These are phyloP conservation scores for Papilio demoleus DNA, from an alignment of 2,888 invertebrate species.

Conservation along the genomic window DNA sequence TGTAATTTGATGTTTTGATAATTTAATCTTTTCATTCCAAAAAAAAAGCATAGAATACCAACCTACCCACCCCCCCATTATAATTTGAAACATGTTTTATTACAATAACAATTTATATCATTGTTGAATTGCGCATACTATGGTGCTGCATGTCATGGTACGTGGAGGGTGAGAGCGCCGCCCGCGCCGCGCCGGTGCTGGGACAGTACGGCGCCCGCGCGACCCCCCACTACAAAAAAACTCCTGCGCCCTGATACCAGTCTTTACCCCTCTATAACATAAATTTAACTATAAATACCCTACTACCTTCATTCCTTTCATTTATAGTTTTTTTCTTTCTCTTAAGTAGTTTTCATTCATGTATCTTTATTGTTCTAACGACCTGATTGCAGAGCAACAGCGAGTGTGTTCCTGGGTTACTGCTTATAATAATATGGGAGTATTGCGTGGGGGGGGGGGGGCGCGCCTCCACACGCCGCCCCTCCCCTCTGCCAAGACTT, in stretches of 20 bases:
- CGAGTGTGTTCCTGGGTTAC: constrained; percentile 93
- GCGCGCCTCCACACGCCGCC: constrained; percentile 84
- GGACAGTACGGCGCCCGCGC: constrained; percentile 89
- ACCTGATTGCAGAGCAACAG: constrained; percentile 63
- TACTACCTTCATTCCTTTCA: neutral
- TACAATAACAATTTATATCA: too few relatives aligned
- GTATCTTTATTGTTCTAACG: constrained; percentile 3
- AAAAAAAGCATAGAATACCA: too few relatives aligned
- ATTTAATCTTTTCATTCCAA: too few relatives aligned
- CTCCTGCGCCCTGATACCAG: constrained; percentile 59
- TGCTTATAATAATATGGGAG: constrained; percentile 92
- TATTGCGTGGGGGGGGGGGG: constrained; percentile 90
- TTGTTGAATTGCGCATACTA: constrained; percentile 78
- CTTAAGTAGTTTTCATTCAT: neutral
- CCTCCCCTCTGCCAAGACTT: constrained; percentile 72
- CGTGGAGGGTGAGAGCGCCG: constrained; percentile 87
- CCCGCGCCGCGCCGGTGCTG: constrained; percentile 88
- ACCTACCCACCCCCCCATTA: too few relatives aligned
- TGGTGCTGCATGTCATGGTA: constrained; percentile 75
- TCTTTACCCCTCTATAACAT: constrained; percentile 50
- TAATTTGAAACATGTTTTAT: too few relatives aligned
- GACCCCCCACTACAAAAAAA: constrained; percentile 74
- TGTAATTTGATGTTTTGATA: too few relatives aligned
- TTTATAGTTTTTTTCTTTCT: neutral
- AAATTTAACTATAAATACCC: constrained; percentile 50